Conservation (phyloP, 1,140 invertebrate genomes). For the Pseudomyrmex cubaensis region DNA sequence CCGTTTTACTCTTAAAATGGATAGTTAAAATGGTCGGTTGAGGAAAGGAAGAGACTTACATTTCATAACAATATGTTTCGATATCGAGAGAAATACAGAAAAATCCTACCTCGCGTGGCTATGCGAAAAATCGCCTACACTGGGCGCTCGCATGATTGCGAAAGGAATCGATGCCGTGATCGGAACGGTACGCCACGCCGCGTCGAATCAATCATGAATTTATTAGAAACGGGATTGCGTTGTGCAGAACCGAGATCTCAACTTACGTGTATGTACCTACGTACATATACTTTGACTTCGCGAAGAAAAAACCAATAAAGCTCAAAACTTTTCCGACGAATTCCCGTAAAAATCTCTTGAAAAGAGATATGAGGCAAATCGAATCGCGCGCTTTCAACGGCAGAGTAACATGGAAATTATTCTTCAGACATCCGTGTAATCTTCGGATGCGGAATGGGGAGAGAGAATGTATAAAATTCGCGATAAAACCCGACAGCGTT, state of each 20-base stretch:
- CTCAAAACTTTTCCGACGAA: slow-evolving; percentile 15
- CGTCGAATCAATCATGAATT: slow-evolving; percentile 51
- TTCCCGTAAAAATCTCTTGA: slow-evolving; percentile 2
- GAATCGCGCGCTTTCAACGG: slow-evolving; percentile 1
- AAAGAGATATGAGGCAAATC: neutral
- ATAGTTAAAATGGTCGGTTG: neutral
- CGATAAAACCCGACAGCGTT: too few relatives aligned
- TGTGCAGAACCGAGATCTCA: neutral
- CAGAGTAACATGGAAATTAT: neutral
- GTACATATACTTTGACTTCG: neutral
- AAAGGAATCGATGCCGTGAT: slow-evolving; percentile 30
- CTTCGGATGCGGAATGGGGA: neutral
- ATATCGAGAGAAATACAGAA: too few relatives aligned
- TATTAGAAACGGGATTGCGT: slow-evolving; percentile 42
- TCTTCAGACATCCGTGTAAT: slow-evolving; percentile 3
- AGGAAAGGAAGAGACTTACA: neutral
- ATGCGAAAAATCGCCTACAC: neutral
- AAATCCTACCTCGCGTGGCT: too few relatives aligned
- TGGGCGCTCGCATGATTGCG: neutral
- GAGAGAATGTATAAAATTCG: neutral
- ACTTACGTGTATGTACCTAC: neutral
- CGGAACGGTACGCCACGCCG: neutral
- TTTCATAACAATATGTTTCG: neutral
- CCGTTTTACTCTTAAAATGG: slow-evolving; percentile 30
- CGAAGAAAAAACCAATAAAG: slow-evolving; percentile 11